Evolutionary conservation across 92 coral and sea anemone genomes (phyloP).

Genomic region (Nematostella vectensis): DNA sequence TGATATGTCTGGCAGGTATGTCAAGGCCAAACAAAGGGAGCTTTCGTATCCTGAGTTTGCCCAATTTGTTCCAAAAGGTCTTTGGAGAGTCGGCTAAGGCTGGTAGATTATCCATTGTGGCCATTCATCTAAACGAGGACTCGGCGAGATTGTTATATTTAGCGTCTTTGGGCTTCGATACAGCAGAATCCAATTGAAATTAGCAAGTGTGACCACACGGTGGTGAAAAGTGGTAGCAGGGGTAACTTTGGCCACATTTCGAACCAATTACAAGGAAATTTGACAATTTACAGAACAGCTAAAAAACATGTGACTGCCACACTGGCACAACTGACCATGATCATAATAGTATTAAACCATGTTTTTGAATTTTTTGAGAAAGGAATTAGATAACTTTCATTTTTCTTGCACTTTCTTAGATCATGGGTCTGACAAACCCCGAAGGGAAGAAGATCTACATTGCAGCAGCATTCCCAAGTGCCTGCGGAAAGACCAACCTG

Average conservation of each 20-base stretch:
- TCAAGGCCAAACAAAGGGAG: too few species aligned
- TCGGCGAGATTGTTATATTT: not conserved
- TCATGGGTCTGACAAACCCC: conserved; percentile 93
- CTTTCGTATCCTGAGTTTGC: not conserved
- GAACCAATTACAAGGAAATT: not conserved
- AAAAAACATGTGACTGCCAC: not conserved
- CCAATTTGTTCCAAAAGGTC: not conserved
- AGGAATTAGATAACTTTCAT: not conserved
- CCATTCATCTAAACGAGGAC: not conserved
- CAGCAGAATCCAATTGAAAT: not conserved
- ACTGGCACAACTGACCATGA: not conserved
- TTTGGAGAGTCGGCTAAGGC: not conserved
- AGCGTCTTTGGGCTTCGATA: not conserved
- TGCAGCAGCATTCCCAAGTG: conserved; percentile 98
- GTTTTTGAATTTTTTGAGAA: too few species aligned
- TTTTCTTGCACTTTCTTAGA: conserved; percentile 23
- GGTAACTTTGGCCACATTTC: not conserved
- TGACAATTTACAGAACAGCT: not conserved
- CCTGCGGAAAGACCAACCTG: conserved; percentile 95
- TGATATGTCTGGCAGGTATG: too few species aligned
- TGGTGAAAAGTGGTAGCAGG: not conserved
- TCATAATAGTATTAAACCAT: not conserved
- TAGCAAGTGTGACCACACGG: conserved; percentile 1
- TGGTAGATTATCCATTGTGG: not conserved
- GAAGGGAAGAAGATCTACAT: conserved; percentile 79